Percentiles rank a stretch among this genome's conserved stretches.
Conservation (phyloP, 1,140 invertebrate genomes). For the Polypedilum vanderplanki region DNA sequence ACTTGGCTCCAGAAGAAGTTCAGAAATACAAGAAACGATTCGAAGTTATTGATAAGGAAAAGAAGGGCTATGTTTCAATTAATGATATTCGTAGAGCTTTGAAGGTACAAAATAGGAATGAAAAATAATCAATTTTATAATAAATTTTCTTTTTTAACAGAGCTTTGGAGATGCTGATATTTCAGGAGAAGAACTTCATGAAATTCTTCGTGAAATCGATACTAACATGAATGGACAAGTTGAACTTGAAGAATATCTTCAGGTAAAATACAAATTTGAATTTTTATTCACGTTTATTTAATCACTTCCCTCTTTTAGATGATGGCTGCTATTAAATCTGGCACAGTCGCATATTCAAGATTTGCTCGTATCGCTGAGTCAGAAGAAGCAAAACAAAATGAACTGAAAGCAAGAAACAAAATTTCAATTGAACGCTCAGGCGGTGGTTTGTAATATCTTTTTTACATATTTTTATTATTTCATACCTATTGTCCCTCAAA, state of each 20-base stretch:
- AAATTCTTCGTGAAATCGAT: conserved; percentile 96
- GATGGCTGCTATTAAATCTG: conserved; percentile 95
- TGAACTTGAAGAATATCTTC: conserved; percentile 96
- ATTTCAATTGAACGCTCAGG: conserved; percentile 89
- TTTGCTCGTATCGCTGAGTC: conserved; percentile 88
- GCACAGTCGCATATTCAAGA: conserved; percentile 81
- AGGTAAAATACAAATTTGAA: conserved; percentile 57
- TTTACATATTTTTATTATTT: conserved; percentile 17
- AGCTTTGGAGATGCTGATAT: conserved; percentile 79
- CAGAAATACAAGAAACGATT: conserved; percentile 91
- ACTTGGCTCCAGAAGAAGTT: conserved; percentile 91
- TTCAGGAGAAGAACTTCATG: conserved; percentile 91
- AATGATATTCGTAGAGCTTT: conserved; percentile 92
- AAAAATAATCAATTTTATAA: conserved; percentile 32
- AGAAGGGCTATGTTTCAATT: conserved; percentile 96
- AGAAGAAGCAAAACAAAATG: conserved; percentile 73
- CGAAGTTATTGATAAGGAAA: conserved; percentile 89
- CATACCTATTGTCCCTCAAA: neutral
- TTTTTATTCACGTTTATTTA: conserved; percentile 14
- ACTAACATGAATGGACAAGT: conserved; percentile 99
- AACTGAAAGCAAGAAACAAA: conserved; percentile 63
- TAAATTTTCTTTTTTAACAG: conserved; percentile 53
- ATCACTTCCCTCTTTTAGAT: conserved; percentile 52
- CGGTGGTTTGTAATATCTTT: conserved; percentile 70
- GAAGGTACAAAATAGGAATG: conserved; percentile 58